phyloP scores from a whole-genome alignment of 2,888 invertebrate genomes.

The Lottia scabra region DNA sequence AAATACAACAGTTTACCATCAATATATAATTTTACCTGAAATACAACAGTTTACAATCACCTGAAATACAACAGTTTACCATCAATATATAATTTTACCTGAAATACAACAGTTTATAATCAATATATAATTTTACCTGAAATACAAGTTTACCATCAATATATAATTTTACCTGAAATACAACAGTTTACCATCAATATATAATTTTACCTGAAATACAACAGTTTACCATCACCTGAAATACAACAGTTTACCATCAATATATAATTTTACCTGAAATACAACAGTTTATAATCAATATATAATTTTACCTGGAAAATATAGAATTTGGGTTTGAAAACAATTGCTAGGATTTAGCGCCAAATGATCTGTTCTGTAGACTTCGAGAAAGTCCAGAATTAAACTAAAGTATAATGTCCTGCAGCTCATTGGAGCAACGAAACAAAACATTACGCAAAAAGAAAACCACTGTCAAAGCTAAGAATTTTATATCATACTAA shows the following conservation, averaged over 20 bases:
- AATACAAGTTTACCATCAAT: conserved; percentile 86
- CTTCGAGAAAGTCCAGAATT: too few relatives aligned
- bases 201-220: conserved; percentile 80
- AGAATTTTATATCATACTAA: too few relatives aligned
- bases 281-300: conserved; percentile 86
- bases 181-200: conserved; percentile 88
- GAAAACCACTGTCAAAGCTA: too few relatives aligned
- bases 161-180: conserved; percentile 81
- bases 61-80: conserved; percentile 85
- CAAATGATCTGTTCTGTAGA: too few relatives aligned
- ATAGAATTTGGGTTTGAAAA: too few relatives aligned
- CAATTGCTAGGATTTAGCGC: too few relatives aligned
- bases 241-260: conserved; percentile 88
- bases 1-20: too few relatives aligned
- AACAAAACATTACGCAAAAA: too few relatives aligned
- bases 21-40: conserved; percentile 54
- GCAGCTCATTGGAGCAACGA: too few relatives aligned
- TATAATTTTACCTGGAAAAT: conserved; percentile 50
- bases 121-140: conserved; percentile 85
- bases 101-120: conserved; percentile 81
- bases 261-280: conserved; percentile 81
- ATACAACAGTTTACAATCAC: conserved; percentile 84
- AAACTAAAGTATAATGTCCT: too few relatives aligned
- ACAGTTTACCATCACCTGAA: conserved; percentile 87
- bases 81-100: conserved; percentile 88